Base-by-base conservation (phyloP, 2,888 invertebrate species). In the Melanchra persicariae region DNA sequence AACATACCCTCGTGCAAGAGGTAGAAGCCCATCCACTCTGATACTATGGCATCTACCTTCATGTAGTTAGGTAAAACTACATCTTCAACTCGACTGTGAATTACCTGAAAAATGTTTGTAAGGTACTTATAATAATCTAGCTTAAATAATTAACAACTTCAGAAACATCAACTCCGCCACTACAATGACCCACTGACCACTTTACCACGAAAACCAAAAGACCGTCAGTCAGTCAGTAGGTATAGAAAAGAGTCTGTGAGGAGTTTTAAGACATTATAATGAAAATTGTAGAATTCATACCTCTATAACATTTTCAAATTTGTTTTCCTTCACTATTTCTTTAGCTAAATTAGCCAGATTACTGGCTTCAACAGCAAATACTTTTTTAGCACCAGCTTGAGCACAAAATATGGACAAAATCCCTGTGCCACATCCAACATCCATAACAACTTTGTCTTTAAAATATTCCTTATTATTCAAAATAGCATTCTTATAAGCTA, bases 11-110 rank as follows among this genome's bases (percentile, higher is more conserved):
- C 99, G 89, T 99, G 99, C 22, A 99, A 94, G 45, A 99, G 96
- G 93, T 99, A 99, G 92, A 99, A 99, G 0, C 99, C 99, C 99
- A 99, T 99, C 99, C 99, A 99, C 94, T 99, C 99, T 0, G 99
- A 99, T 8, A 99, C 97, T 79, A 99, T 98, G 15, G 98, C 97
- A 92, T 99, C 99, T 2, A 98, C 98, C 92, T 98, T 97, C 12
- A 96, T 96, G 63, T 97, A 88, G 79, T 90, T 84, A 0, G 98
- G 97, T 62, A 98, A 91, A 1, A 92, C 89, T 5, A 98, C 96
- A 88, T 98, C 97, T 95, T 99, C 99, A 10, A 98, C 97, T 94
- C 96, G 96, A 64, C 97, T 97, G 87, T 98, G 97, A 55, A 98
- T 96, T 15, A 98, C 97, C 97, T 97, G 83, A 17, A 86, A n/a